Evolutionary conservation across 2,888 invertebrate species (phyloP).

Genomic region (Chymomyza fuscimana): DNA sequence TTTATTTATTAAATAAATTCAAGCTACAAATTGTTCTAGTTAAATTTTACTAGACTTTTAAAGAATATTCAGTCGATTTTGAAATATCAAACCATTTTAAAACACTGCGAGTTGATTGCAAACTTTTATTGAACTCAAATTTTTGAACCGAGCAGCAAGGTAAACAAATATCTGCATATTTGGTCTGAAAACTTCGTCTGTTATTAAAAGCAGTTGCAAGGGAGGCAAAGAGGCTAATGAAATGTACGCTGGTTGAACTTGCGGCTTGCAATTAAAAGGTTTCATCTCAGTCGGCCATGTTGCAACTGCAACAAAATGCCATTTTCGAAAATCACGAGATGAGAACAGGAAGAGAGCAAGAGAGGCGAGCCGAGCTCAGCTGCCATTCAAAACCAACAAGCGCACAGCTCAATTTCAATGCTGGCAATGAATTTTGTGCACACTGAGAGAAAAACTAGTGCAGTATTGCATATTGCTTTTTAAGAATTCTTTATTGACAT

Average conservation of each 20-base stretch:
- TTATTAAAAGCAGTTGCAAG: no score
- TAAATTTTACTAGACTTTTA: background rate
- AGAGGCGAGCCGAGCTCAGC: background rate
- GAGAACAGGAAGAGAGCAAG: background rate
- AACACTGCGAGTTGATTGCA: no score
- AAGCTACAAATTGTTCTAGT: background rate
- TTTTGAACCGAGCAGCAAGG: background rate
- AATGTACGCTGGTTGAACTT: background rate
- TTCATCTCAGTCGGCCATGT: background rate
- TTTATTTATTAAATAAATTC: background rate
- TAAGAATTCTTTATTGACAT: no score
- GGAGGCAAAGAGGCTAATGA: background rate
- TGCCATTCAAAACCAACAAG: conserved; percentile 4
- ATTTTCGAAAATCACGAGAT: background rate
- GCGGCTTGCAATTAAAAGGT: background rate
- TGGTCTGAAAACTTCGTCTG: background rate
- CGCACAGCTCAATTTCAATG: conserved; percentile 13
- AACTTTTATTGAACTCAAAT: background rate
- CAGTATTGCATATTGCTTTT: no score
- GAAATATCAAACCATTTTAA: no score
- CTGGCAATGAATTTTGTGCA: background rate
- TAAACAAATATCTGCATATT: background rate
- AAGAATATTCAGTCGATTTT: no score
- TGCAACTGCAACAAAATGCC: conserved; percentile 5
- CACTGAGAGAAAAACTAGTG: background rate